phyloP scores from a whole-genome alignment of 2,797 vertebrate genomes.

The Macropodus opercularis region DNA sequence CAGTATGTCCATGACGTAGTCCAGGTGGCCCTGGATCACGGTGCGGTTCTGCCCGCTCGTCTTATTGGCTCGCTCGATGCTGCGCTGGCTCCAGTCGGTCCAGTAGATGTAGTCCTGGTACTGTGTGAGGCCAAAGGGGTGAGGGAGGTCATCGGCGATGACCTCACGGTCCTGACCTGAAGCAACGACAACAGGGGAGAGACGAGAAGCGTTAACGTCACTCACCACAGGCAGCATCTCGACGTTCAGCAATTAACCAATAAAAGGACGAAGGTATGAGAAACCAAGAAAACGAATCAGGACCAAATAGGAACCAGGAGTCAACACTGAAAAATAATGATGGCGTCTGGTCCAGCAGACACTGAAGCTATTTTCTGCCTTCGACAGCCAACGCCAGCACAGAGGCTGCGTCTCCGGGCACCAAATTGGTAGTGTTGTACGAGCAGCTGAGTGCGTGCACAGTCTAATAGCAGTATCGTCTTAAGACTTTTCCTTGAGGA shows the following conservation, averaged over 20 bases:
- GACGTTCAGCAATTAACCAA: no score
- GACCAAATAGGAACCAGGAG: background rate
- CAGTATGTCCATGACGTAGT: slow-evolving; percentile 98
- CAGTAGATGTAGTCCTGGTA: slow-evolving; percentile 99
- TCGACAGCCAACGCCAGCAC: slow-evolving; percentile 11
- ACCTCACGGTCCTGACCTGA: slow-evolving; percentile 94
- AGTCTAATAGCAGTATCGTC: slow-evolving; percentile 38
- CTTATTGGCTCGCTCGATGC: slow-evolving; percentile 98
- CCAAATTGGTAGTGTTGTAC: slow-evolving; percentile 41
- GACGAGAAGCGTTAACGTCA: no score
- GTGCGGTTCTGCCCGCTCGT: slow-evolving; percentile 97
- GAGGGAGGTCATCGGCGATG: slow-evolving; percentile 95
- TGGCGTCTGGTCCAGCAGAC: background rate
- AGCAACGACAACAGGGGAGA: no score
- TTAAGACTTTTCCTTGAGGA: slow-evolving; percentile 19
- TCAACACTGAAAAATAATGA: background rate
- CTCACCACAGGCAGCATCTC: background rate
- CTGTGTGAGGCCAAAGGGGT: slow-evolving; percentile 96
- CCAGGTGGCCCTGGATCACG: slow-evolving; percentile 95
- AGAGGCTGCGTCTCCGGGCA: slow-evolving; percentile 26
- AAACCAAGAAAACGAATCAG: background rate
- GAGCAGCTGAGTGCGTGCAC: slow-evolving; percentile 15
- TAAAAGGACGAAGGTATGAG: no score
- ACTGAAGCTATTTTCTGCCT: slow-evolving; percentile 23
- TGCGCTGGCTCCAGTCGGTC: slow-evolving; percentile 98